These are phyloP conservation scores for Perodicticus potto DNA, from an alignment of 2,797 vertebrate genomes.

Conservation along the genomic window DNA sequence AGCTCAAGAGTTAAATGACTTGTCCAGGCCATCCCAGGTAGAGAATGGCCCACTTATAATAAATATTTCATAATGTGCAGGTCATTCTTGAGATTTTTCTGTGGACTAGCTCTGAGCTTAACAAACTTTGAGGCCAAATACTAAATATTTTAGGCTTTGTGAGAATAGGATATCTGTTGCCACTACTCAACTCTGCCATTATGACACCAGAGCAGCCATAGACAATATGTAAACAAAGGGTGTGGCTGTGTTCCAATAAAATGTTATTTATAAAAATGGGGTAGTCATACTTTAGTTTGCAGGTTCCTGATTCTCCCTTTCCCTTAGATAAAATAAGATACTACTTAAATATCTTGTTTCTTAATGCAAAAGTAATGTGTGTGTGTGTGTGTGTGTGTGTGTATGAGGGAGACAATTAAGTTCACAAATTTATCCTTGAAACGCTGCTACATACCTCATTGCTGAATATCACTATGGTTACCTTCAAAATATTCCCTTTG, in stretches of 20 bases:
- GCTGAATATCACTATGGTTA: no score
- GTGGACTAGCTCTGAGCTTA: neutral
- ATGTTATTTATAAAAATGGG: neutral
- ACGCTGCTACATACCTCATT: no score
- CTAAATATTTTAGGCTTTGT: neutral
- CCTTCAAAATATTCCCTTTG: no score
- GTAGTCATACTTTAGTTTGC: neutral
- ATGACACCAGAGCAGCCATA: neutral
- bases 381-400: neutral
- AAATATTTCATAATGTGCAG: neutral
- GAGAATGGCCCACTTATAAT: neutral
- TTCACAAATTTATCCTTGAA: no score
- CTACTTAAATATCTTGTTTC: neutral
- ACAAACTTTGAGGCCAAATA: neutral
- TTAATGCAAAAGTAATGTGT: neutral
- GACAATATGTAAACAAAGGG: neutral
- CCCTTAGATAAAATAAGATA: neutral
- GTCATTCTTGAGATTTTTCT: neutral
- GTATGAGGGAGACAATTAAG: no score
- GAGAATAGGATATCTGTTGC: neutral
- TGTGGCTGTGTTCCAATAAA: neutral
- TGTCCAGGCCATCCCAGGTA: neutral
- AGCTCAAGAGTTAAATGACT: neutral
- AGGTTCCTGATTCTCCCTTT: neutral
- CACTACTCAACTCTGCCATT: neutral